A percentile compares a stretch with the other conserved stretches of the same genome.
Evolutionary conservation across 1,140 invertebrate species (phyloP).

Genomic region (Halyomorpha halys): DNA sequence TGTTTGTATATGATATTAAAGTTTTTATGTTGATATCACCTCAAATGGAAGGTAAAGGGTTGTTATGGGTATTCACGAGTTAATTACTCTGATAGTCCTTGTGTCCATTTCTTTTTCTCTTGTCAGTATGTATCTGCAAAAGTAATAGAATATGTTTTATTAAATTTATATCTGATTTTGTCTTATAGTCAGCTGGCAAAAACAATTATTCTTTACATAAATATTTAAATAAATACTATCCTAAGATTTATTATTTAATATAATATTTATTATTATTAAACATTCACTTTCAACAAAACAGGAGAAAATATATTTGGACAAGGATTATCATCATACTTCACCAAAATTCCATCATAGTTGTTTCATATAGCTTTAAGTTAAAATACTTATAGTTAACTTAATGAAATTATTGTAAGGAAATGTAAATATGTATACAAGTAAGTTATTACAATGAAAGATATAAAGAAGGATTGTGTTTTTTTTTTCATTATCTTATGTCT

Average conservation of each 20-base stretch:
- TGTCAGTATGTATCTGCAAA: background rate
- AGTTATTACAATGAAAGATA: slow-evolving; percentile 31
- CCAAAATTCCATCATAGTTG: background rate
- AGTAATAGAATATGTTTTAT: background rate
- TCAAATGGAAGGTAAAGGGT: background rate
- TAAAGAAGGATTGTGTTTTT: background rate
- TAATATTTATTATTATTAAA: background rate
- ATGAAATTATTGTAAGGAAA: slow-evolving; percentile 26
- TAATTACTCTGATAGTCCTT: background rate
- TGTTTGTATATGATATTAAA: slow-evolving; percentile 8
- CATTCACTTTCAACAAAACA: no score
- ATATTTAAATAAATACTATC: background rate
- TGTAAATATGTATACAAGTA: slow-evolving; percentile 29
- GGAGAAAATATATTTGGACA: background rate
- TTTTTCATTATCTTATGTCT: no score
- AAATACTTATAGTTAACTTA: slow-evolving; percentile 24
- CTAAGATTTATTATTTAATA: background rate
- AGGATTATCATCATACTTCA: slow-evolving; percentile 1
- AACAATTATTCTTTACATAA: background rate
- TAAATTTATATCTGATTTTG: no score
- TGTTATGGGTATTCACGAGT: background rate
- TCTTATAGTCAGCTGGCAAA: background rate
- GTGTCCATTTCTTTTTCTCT: background rate
- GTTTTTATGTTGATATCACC: background rate
- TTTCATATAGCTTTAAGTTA: slow-evolving; percentile 23